Percentiles rank a stretch among this genome's conserved stretches.
These are phyloP conservation scores for Pelosia muscerda DNA, from an alignment of 2,888 invertebrate species.

Conservation along the genomic window DNA sequence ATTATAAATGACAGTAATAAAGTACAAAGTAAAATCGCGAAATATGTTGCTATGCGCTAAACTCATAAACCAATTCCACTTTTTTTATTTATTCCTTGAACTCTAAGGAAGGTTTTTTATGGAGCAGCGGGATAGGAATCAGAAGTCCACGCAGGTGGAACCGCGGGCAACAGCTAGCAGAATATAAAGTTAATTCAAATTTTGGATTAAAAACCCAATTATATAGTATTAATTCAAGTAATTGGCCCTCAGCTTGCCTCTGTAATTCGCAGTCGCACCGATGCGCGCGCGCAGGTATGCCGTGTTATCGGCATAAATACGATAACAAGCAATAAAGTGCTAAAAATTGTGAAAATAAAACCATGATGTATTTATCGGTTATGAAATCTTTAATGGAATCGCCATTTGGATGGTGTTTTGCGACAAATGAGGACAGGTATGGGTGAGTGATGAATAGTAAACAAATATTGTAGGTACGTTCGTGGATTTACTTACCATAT, in stretches of 20 bases:
- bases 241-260: slow-evolving; percentile 24
- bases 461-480: background rate
- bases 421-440: slow-evolving; percentile 59
- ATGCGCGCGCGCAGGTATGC: slow-evolving; percentile 43
- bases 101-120: too few relatives aligned
- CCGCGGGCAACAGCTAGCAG: too few relatives aligned
- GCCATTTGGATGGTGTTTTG: slow-evolving; percentile 76
- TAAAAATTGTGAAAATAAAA: slow-evolving; percentile 6
- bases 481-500: background rate
- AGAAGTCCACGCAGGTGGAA: too few relatives aligned
- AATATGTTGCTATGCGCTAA: too few relatives aligned
- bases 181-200: too few relatives aligned
- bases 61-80: too few relatives aligned
- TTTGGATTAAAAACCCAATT: background rate
- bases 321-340: slow-evolving; percentile 28
- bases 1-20: background rate
- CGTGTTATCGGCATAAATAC: slow-evolving; percentile 29
- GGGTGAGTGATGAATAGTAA: slow-evolving; percentile 41
- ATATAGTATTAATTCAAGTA: background rate
- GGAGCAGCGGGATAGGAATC: too few relatives aligned
- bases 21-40: background rate
- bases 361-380: slow-evolving; percentile 61
- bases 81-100: too few relatives aligned
- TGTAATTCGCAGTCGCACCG: slow-evolving; percentile 32
- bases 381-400: slow-evolving; percentile 58